These are phyloP conservation scores for Phyllotis vaccarum DNA, from an alignment of 2,797 vertebrate species.

Conservation along the genomic window DNA sequence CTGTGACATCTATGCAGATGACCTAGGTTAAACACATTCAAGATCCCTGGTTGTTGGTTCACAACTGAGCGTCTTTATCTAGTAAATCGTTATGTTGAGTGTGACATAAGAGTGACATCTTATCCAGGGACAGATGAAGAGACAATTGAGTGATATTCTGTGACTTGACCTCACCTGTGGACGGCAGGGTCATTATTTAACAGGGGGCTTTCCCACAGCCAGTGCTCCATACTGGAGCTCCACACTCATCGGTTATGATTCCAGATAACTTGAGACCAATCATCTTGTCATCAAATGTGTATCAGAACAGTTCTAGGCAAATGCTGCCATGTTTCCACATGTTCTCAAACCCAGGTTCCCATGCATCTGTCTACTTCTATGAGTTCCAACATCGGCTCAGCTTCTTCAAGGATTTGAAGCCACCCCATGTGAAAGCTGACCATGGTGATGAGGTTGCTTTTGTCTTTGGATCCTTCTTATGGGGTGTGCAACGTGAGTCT, in stretches of 20 bases:
- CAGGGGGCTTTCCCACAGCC: not conserved
- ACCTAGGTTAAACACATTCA: not conserved
- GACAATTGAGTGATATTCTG: too few relatives aligned
- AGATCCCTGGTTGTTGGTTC: not conserved
- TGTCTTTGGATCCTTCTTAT: conserved; percentile 11
- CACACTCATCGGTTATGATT: not conserved
- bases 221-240: not conserved
- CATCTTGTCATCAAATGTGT: not conserved
- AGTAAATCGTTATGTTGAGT: not conserved
- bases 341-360: not conserved
- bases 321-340: not conserved
- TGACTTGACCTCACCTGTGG: not conserved
- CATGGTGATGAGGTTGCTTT: conserved; percentile 65
- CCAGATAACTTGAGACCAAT: not conserved
- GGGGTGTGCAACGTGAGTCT: not conserved
- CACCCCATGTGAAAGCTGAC: conserved; percentile 58
- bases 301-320: not conserved
- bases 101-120: not conserved
- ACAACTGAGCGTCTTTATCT: not conserved
- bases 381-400: conserved; percentile 66
- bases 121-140: not conserved
- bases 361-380: conserved; percentile 62
- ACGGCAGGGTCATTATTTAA: not conserved
- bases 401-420: not conserved
- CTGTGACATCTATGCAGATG: not conserved